Conservation (phyloP, 2,113 vertebrate species). For the Aspidoscelis tigris region DNA sequence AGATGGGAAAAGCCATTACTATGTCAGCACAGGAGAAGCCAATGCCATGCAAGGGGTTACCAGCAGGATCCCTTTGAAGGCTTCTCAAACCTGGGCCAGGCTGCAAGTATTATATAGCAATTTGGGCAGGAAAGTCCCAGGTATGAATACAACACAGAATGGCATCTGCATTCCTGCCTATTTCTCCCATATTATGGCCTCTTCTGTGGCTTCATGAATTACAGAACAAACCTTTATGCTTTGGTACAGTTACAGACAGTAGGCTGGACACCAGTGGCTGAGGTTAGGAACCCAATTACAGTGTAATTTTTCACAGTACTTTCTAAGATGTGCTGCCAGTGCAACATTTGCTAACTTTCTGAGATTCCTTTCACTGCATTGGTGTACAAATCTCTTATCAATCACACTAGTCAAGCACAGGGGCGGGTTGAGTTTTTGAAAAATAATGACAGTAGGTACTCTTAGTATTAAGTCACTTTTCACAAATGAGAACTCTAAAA, state of each 20-base stretch:
- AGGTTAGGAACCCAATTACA: constrained; percentile 44
- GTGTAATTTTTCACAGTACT: constrained; percentile 46
- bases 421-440: background rate
- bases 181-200: background rate
- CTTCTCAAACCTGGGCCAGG: too few species aligned
- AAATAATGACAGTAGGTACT: constrained; percentile 34
- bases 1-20: too few species aligned
- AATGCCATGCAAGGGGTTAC: background rate
- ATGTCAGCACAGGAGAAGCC: background rate
- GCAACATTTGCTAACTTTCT: constrained; percentile 25
- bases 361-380: constrained; percentile 16
- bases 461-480: constrained; percentile 53
- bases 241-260: background rate
- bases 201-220: background rate
- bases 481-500: constrained; percentile 46
- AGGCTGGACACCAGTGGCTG: background rate
- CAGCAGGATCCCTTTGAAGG: background rate
- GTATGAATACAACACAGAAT: background rate
- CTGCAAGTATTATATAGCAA: background rate
- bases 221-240: background rate
- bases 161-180: background rate
- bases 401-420: background rate
- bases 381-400: constrained; percentile 12
- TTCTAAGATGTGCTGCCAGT: background rate
- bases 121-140: background rate